Evolutionary conservation across 2,113 vertebrate species (phyloP), one percentile per base, ranked within the genome.

Genomic region (Peromyscus leucopus): DNA sequence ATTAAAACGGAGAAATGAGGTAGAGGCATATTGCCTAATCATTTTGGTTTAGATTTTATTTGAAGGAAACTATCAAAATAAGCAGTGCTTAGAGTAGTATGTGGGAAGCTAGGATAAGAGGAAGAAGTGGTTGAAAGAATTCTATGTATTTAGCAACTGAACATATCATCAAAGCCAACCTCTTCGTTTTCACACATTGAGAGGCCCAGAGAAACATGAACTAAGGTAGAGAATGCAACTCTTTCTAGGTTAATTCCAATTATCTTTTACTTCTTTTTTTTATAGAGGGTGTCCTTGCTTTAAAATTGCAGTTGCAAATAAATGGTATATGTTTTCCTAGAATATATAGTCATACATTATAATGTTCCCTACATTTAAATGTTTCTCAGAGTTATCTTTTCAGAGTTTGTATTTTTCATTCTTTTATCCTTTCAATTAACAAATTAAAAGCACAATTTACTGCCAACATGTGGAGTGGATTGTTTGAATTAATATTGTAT

Each of bases 31-130:
- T 63, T 96, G 6, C 10, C 94, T 94, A 97, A 96, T 80, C 95
- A 10, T 87, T 97, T 97, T 75, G 86, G 9, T 96, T 98, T 97
- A 88, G n/a, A 33, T 42, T 94, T 97, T 83, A 95, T 94, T 97
- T 94, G 83, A 93, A 28, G 42, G 74, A 90, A 88, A 71, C 94
- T 19, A 22, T 21, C 55, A 94, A 93, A 86, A 94, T 67, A 91
- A 87, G 19, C n/a, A 84, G 39, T 80, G 8, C 31, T 87, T 83
- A 55, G n/a, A 57, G 15, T 80, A 16, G 12, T 84, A 0, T 36
- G 13, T 86, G 2, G 51, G 39, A 79, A 31, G 57, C 13, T 36
- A 22, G 13, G 9, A 2, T 2, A 3, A 19, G 42, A 46, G 36
- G 21, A 55, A 5, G 39, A 92, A 80, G 6, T 78, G 87, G 15